A percentile compares a stretch with the other conserved stretches of the same genome.
These are phyloP conservation scores for Macrophya alboannulata DNA, from an alignment of 2,888 invertebrate species.

Conservation along the genomic window DNA sequence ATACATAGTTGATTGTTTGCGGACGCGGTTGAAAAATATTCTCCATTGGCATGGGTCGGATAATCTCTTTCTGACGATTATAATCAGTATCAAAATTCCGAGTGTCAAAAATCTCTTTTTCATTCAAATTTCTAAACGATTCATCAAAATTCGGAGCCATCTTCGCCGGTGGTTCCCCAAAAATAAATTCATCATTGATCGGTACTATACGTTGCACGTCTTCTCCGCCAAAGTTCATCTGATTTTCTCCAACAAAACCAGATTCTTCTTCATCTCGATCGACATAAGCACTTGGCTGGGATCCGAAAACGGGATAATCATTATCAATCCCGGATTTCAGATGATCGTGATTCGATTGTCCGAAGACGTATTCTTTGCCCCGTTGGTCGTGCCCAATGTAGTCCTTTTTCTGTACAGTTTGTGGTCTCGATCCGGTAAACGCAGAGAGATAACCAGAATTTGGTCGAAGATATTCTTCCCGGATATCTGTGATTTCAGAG, in stretches of 20 bases:
- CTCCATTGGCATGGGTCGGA: conserved; percentile 59
- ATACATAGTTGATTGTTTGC: conserved; percentile 69
- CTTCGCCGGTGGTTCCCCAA: conserved; percentile 29
- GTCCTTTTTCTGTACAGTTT: conserved; percentile 26
- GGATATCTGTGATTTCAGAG: background rate
- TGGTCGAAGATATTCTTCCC: conserved; percentile 23
- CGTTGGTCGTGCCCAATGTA: background rate
- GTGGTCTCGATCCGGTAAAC: conserved; percentile 27
- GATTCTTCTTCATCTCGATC: background rate
- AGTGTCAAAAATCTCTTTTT: background rate
- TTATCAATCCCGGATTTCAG: conserved; percentile 84
- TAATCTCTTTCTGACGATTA: background rate
- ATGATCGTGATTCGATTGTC: conserved; percentile 76
- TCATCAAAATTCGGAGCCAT: conserved; percentile 2
- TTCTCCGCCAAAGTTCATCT: background rate
- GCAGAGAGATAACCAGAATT: conserved; percentile 44
- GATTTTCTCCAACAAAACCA: background rate
- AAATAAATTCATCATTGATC: conserved; percentile 34
- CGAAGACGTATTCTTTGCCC: conserved; percentile 29
- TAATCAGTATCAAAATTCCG: background rate
- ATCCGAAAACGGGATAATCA: conserved; percentile 84
- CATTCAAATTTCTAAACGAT: conserved; percentile 5
- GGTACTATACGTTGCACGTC: conserved; percentile 41
- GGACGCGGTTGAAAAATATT: conserved; percentile 71
- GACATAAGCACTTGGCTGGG: conserved; percentile 78